These are phyloP conservation scores for Myotis pilosus DNA, from an alignment of 2,797 vertebrate species.

Conservation along the genomic window DNA sequence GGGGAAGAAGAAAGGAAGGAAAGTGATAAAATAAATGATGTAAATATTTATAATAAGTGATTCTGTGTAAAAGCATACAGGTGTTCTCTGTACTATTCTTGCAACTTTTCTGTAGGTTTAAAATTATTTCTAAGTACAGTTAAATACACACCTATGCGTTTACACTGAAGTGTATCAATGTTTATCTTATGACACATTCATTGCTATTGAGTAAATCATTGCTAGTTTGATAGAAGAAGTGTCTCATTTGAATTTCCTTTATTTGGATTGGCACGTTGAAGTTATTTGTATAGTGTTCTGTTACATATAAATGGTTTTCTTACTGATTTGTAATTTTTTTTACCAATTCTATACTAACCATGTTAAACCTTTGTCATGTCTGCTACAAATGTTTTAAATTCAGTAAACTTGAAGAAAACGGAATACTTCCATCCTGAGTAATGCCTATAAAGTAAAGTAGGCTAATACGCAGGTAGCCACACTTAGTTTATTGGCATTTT, in stretches of 20 bases:
- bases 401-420: not conserved
- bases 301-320: constrained; percentile 32
- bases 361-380: not conserved
- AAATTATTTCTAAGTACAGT: constrained; percentile 24
- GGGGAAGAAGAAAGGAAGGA: not conserved
- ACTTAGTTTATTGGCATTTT: not conserved
- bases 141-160: not conserved
- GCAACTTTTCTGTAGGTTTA: not conserved
- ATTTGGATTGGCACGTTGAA: constrained; percentile 48
- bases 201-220: not conserved
- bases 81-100: not conserved
- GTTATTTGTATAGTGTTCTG: constrained; percentile 13
- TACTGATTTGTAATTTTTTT: constrained; percentile 40
- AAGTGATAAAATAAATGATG: not conserved
- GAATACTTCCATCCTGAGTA: constrained; percentile 3
- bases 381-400: constrained; percentile 1
- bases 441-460: constrained; percentile 25
- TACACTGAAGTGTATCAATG: not conserved
- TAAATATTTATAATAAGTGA: not conserved
- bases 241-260: constrained; percentile 52
- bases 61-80: not conserved
- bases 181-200: not conserved
- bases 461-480: not conserved
- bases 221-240: constrained; percentile 28
- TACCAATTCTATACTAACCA: not conserved